Percentiles rank a stretch among this genome's conserved stretches.
phyloP scores from a whole-genome alignment of 2,888 invertebrate genomes.

The Acrobasis consociella region DNA sequence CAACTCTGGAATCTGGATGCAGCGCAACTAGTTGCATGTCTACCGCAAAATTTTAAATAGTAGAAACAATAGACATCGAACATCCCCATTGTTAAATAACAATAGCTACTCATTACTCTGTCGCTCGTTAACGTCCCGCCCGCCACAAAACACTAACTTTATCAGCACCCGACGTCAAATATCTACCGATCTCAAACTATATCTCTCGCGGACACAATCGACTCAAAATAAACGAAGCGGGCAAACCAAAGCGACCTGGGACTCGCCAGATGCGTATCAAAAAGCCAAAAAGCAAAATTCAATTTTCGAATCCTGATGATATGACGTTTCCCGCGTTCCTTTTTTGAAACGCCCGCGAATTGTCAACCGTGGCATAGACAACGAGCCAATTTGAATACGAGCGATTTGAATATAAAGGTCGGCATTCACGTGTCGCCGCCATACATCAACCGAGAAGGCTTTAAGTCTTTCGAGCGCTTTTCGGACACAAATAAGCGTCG shows the following conservation, averaged over 20 bases:
- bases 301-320: slow-evolving; percentile 60
- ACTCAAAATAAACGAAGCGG: slow-evolving; percentile 62
- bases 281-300: slow-evolving; percentile 69
- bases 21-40: slow-evolving; percentile 37
- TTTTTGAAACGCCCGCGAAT: slow-evolving; percentile 77
- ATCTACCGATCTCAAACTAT: slow-evolving; percentile 75
- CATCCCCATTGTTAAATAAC: slow-evolving; percentile 75
- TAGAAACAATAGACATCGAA: slow-evolving; percentile 74
- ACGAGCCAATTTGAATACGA: slow-evolving; percentile 75
- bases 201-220: slow-evolving; percentile 73
- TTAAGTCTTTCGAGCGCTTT: slow-evolving; percentile 80
- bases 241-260: slow-evolving; percentile 51
- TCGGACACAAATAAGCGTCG: slow-evolving; percentile 80
- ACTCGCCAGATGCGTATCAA: slow-evolving; percentile 78
- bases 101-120: slow-evolving; percentile 79
- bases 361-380: slow-evolving; percentile 78
- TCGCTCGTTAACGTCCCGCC: slow-evolving; percentile 73
- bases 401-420: slow-evolving; percentile 81
- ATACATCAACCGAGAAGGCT: slow-evolving; percentile 75
- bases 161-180: slow-evolving; percentile 76
- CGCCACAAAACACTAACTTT: slow-evolving; percentile 78
- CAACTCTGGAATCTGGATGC: not conserved
- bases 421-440: slow-evolving; percentile 74
- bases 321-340: slow-evolving; percentile 76
- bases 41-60: slow-evolving; percentile 68